Evolutionary conservation across 37 sponge, comb jelly and placozoan species (phyloP), one percentile per base, ranked within the genome.

Genomic region (Aphrocallistes beatrix): DNA sequence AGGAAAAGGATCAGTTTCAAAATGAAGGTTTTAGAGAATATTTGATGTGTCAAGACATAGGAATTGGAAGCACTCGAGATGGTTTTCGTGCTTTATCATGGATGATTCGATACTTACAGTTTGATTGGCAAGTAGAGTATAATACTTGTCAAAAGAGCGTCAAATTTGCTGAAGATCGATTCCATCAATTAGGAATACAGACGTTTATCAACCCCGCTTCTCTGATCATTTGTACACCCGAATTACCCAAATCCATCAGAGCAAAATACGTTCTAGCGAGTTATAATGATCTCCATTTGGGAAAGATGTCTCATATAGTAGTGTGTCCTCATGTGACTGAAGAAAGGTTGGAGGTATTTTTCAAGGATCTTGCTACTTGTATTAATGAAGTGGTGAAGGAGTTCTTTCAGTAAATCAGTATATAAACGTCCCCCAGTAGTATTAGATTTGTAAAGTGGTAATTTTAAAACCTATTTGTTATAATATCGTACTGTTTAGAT

Each of bases 91-190:
- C 75, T 25, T 25, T 60, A 19, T 25, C 28, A 8, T 60, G 75
- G 75, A 60, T 60, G 34, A 60, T 60, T 60, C 75, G 75, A 6
- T 60, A 32, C n/a, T 60, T 60, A 28, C 75, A 60, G 34, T 60
- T 60, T 30, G 75, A 60, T 60, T 60, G 75, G 75, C 75, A 60
- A 60, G 75, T 25, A 13, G 75, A 60, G 34, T 60, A 60, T 60
- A 13, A 60, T 60, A 21, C 10, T 13, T 60, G 75, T 60, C 75
- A 60, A 28, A 60, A 60, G 75, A 60, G 8, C n/a, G 75, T 60
- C 28, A 60, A 60, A 60, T 13, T 32, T 60, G 75, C 21, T 60
- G 17, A 32, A 6, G n/a, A 60, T 32, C 8, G 3, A 13, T 60
- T 60, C n/a, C 17, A 60, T 19, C n/a, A 19, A 60, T 60, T 60